Base-by-base conservation (phyloP, 2,797 vertebrate species). In the Remorina albescens region DNA sequence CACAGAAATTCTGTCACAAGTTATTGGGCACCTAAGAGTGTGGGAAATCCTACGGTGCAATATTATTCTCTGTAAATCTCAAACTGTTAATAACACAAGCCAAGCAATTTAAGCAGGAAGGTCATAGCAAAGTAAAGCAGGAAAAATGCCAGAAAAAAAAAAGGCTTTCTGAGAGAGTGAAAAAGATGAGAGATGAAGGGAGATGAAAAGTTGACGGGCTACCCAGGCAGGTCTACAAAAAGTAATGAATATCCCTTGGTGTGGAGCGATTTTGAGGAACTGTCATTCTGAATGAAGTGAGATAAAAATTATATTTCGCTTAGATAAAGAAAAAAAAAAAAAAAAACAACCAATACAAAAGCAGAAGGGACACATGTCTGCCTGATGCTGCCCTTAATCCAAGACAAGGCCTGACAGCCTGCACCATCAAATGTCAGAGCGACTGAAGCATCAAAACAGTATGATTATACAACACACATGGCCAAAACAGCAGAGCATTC, bases 221-320 rank as follows among this genome's bases (percentile, higher is more conserved):
- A 92, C 91, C 91, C 93, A 92, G 93, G 90, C 90, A 88, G 91
- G 85, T 89, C 86, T 84, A 94, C 93, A 93, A 94, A 94, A 94
- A 93, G 91, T 93, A 92, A 95, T 95, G 93, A 95, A 95, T 94
- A 94, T 94, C 92, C 93, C 88, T 93, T 80, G 90, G 91, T 94
- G 89, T 93, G 91, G 86, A 89, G 93, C 87, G 87, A 93, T 93
- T 94, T 91, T 92, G 91, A 94, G 92, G 90, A 94, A 93, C 92
- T 94, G 92, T 94, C 93, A 94, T 89, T 92, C 90, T 93, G 93
- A 95, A 94, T 95, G 92, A 94, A 93, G 92, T 90, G 90, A 94
- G 92, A 95, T 95, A 93, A 95, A 95, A 94, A 91, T 92, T 94
- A 94, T 94, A 94, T 94, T 94, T 94, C 71, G 78, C 90, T 81